These are phyloP conservation scores for Poecilia velifera DNA, from an alignment of 2,797 vertebrate species.

Conservation along the genomic window DNA sequence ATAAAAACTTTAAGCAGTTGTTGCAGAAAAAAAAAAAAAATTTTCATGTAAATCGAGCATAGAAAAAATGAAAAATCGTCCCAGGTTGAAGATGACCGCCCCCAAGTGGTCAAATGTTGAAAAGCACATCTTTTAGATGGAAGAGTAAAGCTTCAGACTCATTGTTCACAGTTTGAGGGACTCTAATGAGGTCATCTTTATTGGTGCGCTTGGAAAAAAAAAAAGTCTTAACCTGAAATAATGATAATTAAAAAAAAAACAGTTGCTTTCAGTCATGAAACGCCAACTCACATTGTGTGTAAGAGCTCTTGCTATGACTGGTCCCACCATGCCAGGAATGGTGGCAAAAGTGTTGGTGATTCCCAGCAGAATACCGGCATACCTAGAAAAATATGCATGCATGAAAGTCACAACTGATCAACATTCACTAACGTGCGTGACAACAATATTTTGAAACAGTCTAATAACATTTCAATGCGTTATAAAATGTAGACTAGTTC, in stretches of 20 bases:
- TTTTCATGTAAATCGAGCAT: background rate
- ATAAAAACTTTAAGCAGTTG: background rate
- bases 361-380: slow-evolving; percentile 95
- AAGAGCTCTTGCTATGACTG: slow-evolving; percentile 89
- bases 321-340: slow-evolving; percentile 96
- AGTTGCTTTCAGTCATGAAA: background rate
- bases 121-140: slow-evolving; percentile 28
- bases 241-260: background rate
- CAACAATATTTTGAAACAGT: background rate
- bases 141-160: background rate
- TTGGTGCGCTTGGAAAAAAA: background rate
- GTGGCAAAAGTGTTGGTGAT: slow-evolving; percentile 99
- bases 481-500: background rate
- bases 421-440: background rate
- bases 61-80: background rate
- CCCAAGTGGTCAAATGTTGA: slow-evolving; percentile 34
- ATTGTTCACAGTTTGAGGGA: background rate
- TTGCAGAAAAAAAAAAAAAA: background rate
- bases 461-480: background rate
- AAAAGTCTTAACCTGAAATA: background rate
- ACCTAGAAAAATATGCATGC: slow-evolving; percentile 74
- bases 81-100: slow-evolving; percentile 5
- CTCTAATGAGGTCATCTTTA: background rate
- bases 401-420: background rate
- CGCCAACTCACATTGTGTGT: slow-evolving; percentile 87